phyloP scores from a whole-genome alignment of 2,797 vertebrate species.

The Pelodytes ibericus region DNA sequence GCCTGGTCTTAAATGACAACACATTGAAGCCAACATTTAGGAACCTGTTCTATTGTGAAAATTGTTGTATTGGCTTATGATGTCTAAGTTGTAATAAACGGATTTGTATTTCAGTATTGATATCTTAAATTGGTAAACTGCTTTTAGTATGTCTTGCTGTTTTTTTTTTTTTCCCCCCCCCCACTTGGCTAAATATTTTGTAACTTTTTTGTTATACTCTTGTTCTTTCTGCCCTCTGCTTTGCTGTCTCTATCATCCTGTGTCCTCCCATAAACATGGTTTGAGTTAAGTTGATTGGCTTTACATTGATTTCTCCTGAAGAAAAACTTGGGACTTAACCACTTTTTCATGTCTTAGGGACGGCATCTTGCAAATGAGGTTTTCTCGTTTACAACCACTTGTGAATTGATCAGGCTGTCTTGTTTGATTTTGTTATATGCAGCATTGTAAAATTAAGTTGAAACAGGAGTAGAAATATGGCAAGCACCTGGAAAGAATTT shows the following conservation, averaged over 20 bases:
- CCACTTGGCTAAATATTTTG: no score
- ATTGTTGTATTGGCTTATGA: no score
- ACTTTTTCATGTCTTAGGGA: slow-evolving; percentile 23
- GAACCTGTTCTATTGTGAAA: no score
- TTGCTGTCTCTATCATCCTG: slow-evolving; percentile 28
- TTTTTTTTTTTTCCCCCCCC: no score
- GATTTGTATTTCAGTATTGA: no score
- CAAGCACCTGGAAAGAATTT: slow-evolving; percentile 85
- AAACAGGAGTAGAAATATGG: slow-evolving; percentile 74
- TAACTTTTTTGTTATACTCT: no score
- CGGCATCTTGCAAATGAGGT: slow-evolving; percentile 29
- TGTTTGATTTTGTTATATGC: slow-evolving; percentile 59
- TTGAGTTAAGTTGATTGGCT: slow-evolving; percentile 33
- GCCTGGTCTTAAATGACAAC: no score
- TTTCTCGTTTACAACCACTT: slow-evolving; percentile 5
- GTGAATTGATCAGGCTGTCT: slow-evolving; percentile 50
- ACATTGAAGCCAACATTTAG: no score
- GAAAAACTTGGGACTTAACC: slow-evolving; percentile 9
- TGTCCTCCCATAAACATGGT: slow-evolving; percentile 1
- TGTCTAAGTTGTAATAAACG: no score
- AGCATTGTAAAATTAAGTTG: slow-evolving; percentile 62
- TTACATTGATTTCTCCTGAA: neutral
- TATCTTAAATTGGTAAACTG: no score
- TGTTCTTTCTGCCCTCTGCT: slow-evolving; percentile 30
- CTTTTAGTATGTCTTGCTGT: no score